Conservation (phyloP, 2,113 vertebrate genomes). For the Anolis sagrei region DNA sequence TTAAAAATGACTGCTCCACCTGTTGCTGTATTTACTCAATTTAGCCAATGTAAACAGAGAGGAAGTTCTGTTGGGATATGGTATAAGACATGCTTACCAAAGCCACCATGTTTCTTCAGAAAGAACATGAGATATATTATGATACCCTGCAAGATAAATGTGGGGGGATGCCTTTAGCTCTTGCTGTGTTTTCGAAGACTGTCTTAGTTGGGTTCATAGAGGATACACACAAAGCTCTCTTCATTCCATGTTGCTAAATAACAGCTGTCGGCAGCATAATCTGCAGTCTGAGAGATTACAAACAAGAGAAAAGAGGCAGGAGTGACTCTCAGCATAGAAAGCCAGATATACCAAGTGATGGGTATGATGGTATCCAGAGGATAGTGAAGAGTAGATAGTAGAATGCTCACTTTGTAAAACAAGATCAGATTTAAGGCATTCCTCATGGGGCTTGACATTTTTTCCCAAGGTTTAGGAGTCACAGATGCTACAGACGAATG, state of each 20-base stretch:
- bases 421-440: conserved; percentile 42
- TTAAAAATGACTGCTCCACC: too few species aligned
- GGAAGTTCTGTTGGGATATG: too few species aligned
- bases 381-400: conserved; percentile 46
- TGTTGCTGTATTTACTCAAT: too few species aligned
- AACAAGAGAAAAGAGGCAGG: conserved; percentile 37
- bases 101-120: background rate
- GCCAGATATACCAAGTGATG: conserved; percentile 50
- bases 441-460: conserved; percentile 13
- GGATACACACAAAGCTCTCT: too few species aligned
- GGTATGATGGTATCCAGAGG: conserved; percentile 51
- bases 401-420: conserved; percentile 51
- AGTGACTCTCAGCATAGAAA: conserved; percentile 46
- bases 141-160: background rate
- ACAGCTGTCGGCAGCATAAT: conserved; percentile 21
- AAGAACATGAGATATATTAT: too few species aligned
- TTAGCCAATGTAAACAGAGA: too few species aligned
- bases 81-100: background rate
- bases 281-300: conserved; percentile 58
- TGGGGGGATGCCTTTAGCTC: background rate
- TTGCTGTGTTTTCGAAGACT: background rate
- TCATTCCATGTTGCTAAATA: background rate
- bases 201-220: background rate
- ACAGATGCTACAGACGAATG: background rate
- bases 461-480: conserved; percentile 16